phyloP scores from a whole-genome alignment of 2,888 invertebrate species.

The Lucinisca nassula region DNA sequence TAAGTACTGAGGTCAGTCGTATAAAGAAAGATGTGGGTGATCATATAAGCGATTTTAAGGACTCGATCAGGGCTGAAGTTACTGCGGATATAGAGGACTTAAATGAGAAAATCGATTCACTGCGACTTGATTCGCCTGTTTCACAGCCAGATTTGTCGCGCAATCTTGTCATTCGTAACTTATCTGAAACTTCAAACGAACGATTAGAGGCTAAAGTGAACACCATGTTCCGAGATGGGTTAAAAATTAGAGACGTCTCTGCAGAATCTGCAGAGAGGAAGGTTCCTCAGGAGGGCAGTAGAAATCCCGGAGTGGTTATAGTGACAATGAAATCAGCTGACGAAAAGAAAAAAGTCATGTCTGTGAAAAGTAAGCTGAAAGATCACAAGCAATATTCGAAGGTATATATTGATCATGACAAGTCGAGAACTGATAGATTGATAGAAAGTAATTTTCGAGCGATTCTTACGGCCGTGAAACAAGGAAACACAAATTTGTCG shows the following conservation, averaged over 20 bases:
- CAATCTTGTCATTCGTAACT: background rate
- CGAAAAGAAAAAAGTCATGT: background rate
- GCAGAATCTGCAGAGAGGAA: background rate
- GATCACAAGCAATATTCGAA: background rate
- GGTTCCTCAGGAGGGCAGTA: background rate
- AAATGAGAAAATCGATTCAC: too few species aligned
- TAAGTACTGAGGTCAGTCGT: too few species aligned
- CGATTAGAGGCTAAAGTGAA: background rate
- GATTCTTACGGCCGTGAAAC: background rate
- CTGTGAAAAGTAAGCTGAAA: background rate
- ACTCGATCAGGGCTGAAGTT: too few species aligned
- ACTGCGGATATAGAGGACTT: too few species aligned
- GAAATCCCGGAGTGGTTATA: background rate
- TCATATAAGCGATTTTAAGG: too few species aligned
- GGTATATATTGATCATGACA: background rate
- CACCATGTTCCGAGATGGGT: background rate
- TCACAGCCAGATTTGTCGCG: too few species aligned
- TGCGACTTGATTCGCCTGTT: too few species aligned
- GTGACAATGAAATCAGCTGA: background rate
- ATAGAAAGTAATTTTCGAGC: background rate
- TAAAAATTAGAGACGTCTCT: background rate
- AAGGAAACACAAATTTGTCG: background rate
- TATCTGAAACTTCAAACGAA: background rate
- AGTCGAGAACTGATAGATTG: background rate
- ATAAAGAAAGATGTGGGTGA: too few species aligned